Conservation (phyloP, 2,888 invertebrate genomes). For the Eristalis pertinax region DNA sequence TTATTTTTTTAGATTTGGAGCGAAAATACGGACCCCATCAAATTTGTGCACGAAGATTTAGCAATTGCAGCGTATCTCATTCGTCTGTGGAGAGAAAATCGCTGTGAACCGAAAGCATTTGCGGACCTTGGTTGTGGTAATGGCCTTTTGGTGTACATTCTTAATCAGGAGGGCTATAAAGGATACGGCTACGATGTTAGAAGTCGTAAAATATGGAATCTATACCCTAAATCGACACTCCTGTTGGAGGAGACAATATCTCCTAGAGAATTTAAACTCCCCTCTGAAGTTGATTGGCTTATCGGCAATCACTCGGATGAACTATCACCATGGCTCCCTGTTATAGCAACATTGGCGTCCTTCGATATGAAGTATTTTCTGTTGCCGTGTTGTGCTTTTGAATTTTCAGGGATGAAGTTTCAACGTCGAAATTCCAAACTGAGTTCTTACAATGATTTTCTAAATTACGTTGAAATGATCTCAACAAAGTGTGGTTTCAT, state of each 20-base stretch:
- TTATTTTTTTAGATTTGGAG: conserved; percentile 87
- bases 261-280: conserved; percentile 82
- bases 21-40: conserved; percentile 95
- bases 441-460: conserved; percentile 90
- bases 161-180: conserved; percentile 90
- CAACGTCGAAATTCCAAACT: conserved; percentile 86
- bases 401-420: conserved; percentile 93
- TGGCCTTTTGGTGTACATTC: conserved; percentile 94
- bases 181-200: conserved; percentile 94
- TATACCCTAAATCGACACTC: conserved; percentile 85
- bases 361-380: conserved; percentile 91
- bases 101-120: conserved; percentile 84
- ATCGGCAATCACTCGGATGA: conserved; percentile 99
- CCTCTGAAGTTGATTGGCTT: conserved; percentile 92
- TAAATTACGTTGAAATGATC: conserved; percentile 85
- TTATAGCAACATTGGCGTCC: conserved; percentile 91
- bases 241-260: conserved; percentile 83
- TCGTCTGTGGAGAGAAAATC: conserved; percentile 87
- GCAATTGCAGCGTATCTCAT: conserved; percentile 95
- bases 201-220: conserved; percentile 93
- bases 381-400: conserved; percentile 96
- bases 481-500: conserved; percentile 88
- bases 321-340: conserved; percentile 98
- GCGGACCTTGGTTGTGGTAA: conserved; percentile 99
- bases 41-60: conserved; percentile 98